Conservation (phyloP, 2,797 vertebrate species). For the Danio choprae region DNA sequence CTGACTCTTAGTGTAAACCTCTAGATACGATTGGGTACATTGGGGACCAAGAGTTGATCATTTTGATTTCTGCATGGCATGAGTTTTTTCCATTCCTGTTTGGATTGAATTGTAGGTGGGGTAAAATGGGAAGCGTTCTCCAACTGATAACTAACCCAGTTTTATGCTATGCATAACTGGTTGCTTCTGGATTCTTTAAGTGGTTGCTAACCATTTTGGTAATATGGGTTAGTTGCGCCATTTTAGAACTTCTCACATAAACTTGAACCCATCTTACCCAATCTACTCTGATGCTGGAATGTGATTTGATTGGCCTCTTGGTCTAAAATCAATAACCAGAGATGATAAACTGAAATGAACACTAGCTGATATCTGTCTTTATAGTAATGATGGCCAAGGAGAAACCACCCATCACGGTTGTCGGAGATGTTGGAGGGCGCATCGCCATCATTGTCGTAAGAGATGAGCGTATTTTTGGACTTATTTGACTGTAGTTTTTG, state of each 20-base stretch:
- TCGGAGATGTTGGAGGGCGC: constrained; percentile 96
- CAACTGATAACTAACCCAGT: not conserved
- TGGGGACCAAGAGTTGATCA: constrained; percentile 67
- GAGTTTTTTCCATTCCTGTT: constrained; percentile 69
- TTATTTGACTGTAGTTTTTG: not conserved
- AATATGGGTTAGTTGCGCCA: not conserved
- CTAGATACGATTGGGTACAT: constrained; percentile 74
- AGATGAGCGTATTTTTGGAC: not conserved
- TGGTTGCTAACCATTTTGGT: not conserved
- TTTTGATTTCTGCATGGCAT: constrained; percentile 79
- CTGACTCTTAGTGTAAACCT: constrained; percentile 62
- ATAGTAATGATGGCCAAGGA: constrained; percentile 99
- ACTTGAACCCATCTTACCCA: constrained; percentile 80
- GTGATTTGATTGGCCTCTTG: constrained; percentile 22
- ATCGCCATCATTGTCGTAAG: constrained; percentile 98
- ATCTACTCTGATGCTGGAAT: constrained; percentile 70
- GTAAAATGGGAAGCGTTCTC: constrained; percentile 67
- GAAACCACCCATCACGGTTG: constrained; percentile 96
- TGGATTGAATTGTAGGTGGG: constrained; percentile 61
- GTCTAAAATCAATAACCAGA: not conserved
- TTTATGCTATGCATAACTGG: not conserved
- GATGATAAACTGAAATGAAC: not conserved
- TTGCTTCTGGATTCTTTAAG: constrained; percentile 2
- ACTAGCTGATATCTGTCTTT: constrained; percentile 47
- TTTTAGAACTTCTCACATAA: not conserved